A percentile compares a stretch with the other conserved stretches of the same genome.
These are phyloP conservation scores for Characodon lateralis DNA, from an alignment of 2,797 vertebrate species.

Conservation along the genomic window DNA sequence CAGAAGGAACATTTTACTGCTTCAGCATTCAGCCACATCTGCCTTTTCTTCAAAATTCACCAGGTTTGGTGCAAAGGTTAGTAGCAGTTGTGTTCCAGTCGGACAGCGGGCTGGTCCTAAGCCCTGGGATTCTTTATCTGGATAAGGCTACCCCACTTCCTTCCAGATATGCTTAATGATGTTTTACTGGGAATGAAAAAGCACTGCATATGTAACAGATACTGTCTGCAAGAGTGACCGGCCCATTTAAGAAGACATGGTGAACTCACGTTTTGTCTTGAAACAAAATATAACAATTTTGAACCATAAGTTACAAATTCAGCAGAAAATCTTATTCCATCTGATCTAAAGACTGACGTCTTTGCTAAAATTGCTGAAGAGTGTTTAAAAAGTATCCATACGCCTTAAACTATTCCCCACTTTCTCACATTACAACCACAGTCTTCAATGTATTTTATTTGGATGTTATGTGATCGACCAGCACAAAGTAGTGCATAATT, in stretches of 20 bases:
- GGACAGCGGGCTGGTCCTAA: no score
- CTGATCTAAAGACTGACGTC: background rate
- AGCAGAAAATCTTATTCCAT: background rate
- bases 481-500: no score
- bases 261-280: background rate
- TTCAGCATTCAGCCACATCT: background rate
- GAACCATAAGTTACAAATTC: background rate
- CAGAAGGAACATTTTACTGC: background rate
- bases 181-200: background rate
- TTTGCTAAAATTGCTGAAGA: no score
- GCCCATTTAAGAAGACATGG: background rate
- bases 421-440: no score
- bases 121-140: no score
- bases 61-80: background rate
- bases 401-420: no score
- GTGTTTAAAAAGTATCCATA: background rate
- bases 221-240: background rate
- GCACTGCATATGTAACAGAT: background rate
- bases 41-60: background rate
- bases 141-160: no score
- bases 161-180: background rate
- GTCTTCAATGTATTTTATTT: no score
- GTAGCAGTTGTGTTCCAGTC: no score
- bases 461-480: no score
- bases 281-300: background rate